These are phyloP conservation scores for Lithophane ornitopus DNA, from an alignment of 2,888 invertebrate species.

Conservation along the genomic window DNA sequence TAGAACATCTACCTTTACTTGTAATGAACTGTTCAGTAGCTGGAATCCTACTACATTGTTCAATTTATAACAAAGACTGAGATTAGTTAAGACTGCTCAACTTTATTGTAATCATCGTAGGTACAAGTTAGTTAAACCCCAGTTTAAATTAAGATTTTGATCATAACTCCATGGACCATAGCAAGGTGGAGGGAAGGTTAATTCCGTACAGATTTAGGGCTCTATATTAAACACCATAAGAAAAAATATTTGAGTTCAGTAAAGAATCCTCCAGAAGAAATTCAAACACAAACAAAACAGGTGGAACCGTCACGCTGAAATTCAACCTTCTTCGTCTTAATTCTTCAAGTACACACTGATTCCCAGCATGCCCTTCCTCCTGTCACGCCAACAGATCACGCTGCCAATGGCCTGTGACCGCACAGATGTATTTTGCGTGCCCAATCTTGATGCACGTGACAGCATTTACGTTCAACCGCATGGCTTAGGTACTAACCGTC, in stretches of 20 bases:
- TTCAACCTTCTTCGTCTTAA: slow-evolving; percentile 26
- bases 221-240: neutral
- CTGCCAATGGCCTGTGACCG: slow-evolving; percentile 65
- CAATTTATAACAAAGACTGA: neutral
- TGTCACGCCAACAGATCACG: slow-evolving; percentile 65
- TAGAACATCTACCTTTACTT: neutral
- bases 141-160: neutral
- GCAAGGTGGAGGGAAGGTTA: neutral
- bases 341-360: slow-evolving; percentile 42
- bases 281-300: neutral
- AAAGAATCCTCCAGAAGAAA: neutral
- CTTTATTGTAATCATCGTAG: neutral
- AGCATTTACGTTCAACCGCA: slow-evolving; percentile 60
- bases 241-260: neutral
- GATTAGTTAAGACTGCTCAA: neutral
- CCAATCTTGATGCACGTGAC: slow-evolving; percentile 82
- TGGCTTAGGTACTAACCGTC: slow-evolving; percentile 48
- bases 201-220: neutral
- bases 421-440: slow-evolving; percentile 71
- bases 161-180: neutral
- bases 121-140: neutral
- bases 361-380: slow-evolving; percentile 41
- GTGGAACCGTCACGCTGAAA: neutral
- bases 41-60: slow-evolving; percentile 14
- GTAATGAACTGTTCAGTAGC: neutral